Evolutionary conservation across 1,140 invertebrate species (phyloP).

Genomic region (Eupeodes corollae): DNA sequence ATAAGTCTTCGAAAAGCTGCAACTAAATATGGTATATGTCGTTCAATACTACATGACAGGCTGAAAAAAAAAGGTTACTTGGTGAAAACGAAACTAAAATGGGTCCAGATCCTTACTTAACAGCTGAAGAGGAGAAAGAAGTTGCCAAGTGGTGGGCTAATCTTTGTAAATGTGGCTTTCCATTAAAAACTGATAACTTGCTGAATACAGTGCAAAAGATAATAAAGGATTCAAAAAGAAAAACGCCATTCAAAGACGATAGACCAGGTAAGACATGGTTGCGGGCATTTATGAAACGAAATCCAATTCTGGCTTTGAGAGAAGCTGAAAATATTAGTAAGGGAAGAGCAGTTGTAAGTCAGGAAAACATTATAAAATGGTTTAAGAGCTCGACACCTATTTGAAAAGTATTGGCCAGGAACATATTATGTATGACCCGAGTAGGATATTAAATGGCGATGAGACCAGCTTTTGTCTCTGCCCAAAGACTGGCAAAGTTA

Average conservation of each 20-base stretch:
- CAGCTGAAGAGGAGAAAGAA: background rate
- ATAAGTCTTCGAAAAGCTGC: too few species aligned
- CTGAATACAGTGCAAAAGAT: conserved; percentile 5
- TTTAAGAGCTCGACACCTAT: background rate
- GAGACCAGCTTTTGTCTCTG: conserved; percentile 28
- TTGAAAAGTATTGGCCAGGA: conserved; percentile 5
- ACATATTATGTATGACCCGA: conserved; percentile 22
- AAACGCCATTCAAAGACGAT: conserved; percentile 2
- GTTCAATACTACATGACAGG: too few species aligned
- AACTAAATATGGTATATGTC: too few species aligned
- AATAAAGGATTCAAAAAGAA: background rate
- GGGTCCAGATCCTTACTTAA: too few species aligned
- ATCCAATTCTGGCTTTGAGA: conserved; percentile 13
- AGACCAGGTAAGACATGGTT: conserved; percentile 20
- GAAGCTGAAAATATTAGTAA: conserved; percentile 18
- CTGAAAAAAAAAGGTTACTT: too few species aligned
- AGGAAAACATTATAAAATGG: conserved; percentile 1
- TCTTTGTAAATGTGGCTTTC: conserved; percentile 5
- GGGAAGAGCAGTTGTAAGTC: conserved; percentile 1
- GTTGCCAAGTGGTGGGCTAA: background rate
- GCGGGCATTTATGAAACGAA: conserved; percentile 17
- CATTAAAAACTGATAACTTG: conserved; percentile 1
- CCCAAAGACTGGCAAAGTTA: conserved; percentile 25
- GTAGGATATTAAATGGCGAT: conserved; percentile 27
- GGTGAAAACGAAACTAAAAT: too few species aligned